phyloP scores from a whole-genome alignment of 2,888 invertebrate species.

The Syrista parreyssii region DNA sequence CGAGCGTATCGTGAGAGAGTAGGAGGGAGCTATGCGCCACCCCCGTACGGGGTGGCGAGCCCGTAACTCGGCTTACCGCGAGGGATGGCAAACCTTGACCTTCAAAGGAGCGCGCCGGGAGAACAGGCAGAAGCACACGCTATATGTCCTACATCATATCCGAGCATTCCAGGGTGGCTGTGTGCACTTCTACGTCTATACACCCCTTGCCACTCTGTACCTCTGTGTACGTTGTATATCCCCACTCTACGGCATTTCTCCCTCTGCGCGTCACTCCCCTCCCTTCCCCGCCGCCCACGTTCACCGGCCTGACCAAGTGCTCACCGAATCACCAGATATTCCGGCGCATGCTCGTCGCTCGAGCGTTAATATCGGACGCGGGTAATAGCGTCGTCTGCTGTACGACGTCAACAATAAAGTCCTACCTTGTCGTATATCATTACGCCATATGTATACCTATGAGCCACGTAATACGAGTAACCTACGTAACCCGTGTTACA shows the following conservation, averaged over 20 bases:
- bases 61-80: not conserved
- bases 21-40: not conserved
- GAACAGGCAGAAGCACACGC: slow-evolving; percentile 24
- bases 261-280: too few relatives aligned
- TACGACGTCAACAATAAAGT: not conserved
- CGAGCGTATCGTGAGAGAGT: not conserved
- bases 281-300: not conserved
- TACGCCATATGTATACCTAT: not conserved
- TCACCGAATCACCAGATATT: not conserved
- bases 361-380: not conserved
- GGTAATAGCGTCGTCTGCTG: not conserved
- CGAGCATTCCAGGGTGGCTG: not conserved
- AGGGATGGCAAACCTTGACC: slow-evolving; percentile 59
- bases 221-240: not conserved
- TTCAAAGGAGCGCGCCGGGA: slow-evolving; percentile 50
- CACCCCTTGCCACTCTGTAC: slow-evolving; percentile 22
- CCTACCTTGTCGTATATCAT: not conserved
- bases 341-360: not conserved
- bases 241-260: not conserved
- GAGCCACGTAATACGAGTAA: not conserved
- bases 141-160: not conserved
- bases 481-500: not conserved
- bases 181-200: not conserved
- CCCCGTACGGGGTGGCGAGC: not conserved
- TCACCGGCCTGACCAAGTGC: not conserved